Percentiles rank a stretch among this genome's conserved stretches.
These are phyloP conservation scores for Polylopha cassiicola DNA, from an alignment of 2,888 invertebrate genomes.

Conservation along the genomic window DNA sequence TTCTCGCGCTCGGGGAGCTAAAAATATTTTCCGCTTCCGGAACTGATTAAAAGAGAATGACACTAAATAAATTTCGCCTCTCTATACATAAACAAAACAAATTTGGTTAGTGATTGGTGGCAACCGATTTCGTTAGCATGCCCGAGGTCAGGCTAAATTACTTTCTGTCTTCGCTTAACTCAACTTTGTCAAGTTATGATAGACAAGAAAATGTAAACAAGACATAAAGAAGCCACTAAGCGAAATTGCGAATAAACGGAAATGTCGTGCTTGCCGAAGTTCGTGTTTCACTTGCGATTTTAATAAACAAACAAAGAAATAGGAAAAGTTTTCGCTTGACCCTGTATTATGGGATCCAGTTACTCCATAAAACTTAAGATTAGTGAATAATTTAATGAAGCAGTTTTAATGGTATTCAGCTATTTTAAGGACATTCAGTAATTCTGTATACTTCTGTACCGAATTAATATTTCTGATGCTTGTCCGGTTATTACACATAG, in stretches of 20 bases:
- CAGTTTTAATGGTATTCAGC: too few species aligned
- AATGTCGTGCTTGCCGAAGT: slow-evolving; percentile 53
- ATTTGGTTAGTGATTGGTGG: slow-evolving; percentile 14
- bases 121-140: slow-evolving; percentile 18
- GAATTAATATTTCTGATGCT: too few species aligned
- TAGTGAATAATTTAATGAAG: slow-evolving; percentile 2
- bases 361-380: too few species aligned
- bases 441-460: too few species aligned
- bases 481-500: too few species aligned
- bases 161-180: slow-evolving; percentile 19
- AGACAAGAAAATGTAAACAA: slow-evolving; percentile 49
- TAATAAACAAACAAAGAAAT: slow-evolving; percentile 63
- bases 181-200: slow-evolving; percentile 27
- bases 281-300: slow-evolving; percentile 53
- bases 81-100: slow-evolving; percentile 17
- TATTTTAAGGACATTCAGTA: too few species aligned
- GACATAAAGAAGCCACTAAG: slow-evolving; percentile 48
- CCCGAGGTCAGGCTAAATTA: slow-evolving; percentile 22
- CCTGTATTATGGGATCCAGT: slow-evolving; percentile 37
- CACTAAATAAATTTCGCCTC: slow-evolving; percentile 6
- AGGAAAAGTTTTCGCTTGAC: slow-evolving; percentile 54
- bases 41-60: slow-evolving; percentile 6
- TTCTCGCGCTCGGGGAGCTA: too few species aligned
- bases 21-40: neutral
- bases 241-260: slow-evolving; percentile 62